These are phyloP conservation scores for Cheilosia vernalis DNA, from an alignment of 2,888 invertebrate genomes.

Conservation along the genomic window DNA sequence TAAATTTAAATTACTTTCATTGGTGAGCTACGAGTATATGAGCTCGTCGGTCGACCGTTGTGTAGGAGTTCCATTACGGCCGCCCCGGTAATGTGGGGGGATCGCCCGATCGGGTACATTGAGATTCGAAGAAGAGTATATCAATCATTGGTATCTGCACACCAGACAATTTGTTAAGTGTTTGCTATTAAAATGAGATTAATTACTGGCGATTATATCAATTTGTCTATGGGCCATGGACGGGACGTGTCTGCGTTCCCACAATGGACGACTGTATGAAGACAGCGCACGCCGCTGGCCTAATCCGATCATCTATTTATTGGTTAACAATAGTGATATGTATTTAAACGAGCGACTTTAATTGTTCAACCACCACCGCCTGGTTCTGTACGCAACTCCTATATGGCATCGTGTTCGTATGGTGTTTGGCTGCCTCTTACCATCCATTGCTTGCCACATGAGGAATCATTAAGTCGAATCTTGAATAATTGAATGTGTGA, in stretches of 20 bases:
- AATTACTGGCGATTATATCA: constrained; percentile 66
- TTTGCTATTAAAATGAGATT: constrained; percentile 73
- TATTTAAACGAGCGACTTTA: constrained; percentile 11
- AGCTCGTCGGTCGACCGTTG: constrained; percentile 12
- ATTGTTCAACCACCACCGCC: constrained; percentile 30
- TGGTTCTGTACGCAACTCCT: background rate
- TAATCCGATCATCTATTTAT: constrained; percentile 58
- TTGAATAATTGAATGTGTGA: constrained; percentile 66
- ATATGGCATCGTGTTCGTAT: background rate
- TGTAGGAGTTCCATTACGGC: constrained; percentile 53
- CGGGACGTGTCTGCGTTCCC: constrained; percentile 35
- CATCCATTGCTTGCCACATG: constrained; percentile 29
- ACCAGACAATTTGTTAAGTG: constrained; percentile 72
- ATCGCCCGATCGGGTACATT: constrained; percentile 3
- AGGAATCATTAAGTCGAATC: constrained; percentile 66
- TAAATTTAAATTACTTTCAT: constrained; percentile 55
- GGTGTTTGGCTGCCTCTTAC: constrained; percentile 15
- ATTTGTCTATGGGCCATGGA: constrained; percentile 64
- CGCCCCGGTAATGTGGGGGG: background rate
- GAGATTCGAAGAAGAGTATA: constrained; percentile 46
- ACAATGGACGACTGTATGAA: constrained; percentile 46
- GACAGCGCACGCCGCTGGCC: constrained; percentile 49
- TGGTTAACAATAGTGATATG: constrained; percentile 50
- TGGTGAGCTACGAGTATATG: constrained; percentile 3
- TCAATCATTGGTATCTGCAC: constrained; percentile 65